Evolutionary conservation across 2,888 invertebrate species (phyloP).

Genomic region (Ormyrus rosae): DNA sequence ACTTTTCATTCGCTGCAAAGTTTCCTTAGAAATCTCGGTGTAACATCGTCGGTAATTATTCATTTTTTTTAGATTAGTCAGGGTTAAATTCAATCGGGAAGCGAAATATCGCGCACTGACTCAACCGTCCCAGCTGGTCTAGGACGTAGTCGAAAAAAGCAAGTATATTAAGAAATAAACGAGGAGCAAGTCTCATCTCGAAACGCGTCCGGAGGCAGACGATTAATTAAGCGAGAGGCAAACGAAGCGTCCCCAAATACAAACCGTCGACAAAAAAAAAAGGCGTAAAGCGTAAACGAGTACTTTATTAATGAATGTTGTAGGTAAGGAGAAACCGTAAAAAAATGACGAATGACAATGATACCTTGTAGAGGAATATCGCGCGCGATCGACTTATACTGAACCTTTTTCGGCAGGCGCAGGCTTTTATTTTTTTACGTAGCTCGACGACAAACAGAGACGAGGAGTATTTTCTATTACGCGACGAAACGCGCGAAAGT

Average conservation of each 20-base stretch:
- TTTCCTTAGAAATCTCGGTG: too few relatives aligned
- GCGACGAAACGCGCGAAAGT: not conserved
- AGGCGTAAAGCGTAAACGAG: too few relatives aligned
- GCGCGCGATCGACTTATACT: slow-evolving; percentile 12
- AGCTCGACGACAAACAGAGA: not conserved
- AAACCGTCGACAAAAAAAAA: slow-evolving; percentile 1
- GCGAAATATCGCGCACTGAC: too few relatives aligned
- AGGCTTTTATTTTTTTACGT: slow-evolving; percentile 50
- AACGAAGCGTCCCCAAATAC: not conserved
- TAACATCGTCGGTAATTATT: too few relatives aligned
- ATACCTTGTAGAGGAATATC: not conserved
- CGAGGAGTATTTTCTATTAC: slow-evolving; percentile 29
- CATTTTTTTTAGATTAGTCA: too few relatives aligned
- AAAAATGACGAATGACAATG: too few relatives aligned
- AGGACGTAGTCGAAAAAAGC: slow-evolving; percentile 55
- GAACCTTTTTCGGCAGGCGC: slow-evolving; percentile 22
- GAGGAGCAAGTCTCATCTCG: not conserved
- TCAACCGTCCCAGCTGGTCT: slow-evolving; percentile 65
- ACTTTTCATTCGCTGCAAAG: too few relatives aligned
- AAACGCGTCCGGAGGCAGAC: not conserved
- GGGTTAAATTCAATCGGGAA: too few relatives aligned
- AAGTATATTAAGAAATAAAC: slow-evolving; percentile 9
- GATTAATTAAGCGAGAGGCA: not conserved
- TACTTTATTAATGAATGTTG: too few relatives aligned
- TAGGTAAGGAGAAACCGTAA: not conserved